Evolutionary conservation across 2,797 vertebrate genomes (phyloP).

Genomic region (Todus mexicanus): DNA sequence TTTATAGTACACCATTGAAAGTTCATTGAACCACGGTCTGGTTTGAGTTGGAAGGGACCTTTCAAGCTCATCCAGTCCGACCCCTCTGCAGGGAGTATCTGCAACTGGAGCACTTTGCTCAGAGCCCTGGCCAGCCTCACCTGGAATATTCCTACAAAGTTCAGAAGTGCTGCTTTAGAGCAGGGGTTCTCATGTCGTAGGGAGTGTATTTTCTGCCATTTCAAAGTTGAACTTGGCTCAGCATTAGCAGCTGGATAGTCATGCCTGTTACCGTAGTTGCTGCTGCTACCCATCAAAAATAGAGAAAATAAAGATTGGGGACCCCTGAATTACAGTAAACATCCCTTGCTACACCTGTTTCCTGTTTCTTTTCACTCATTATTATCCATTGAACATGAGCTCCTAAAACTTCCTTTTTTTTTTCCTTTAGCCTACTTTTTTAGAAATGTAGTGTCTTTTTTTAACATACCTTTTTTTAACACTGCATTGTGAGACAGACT

Average conservation of each 20-base stretch:
- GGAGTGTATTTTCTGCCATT: neutral
- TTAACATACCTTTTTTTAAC: neutral
- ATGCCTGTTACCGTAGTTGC: neutral
- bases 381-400: neutral
- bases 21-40: neutral
- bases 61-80: neutral
- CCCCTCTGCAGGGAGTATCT: neutral
- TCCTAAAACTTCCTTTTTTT: neutral
- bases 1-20: neutral
- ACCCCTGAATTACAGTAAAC: neutral
- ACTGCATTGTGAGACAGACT: neutral
- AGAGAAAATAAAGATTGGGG: neutral
- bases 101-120: neutral
- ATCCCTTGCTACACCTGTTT: neutral
- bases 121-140: neutral
- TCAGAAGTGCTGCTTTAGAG: neutral
- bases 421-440: neutral
- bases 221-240: neutral
- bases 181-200: neutral
- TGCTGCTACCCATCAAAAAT: neutral
- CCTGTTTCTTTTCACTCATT: neutral
- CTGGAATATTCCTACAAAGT: neutral
- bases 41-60: neutral
- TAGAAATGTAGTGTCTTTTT: neutral
- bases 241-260: neutral